Evolutionary conservation across 2,888 invertebrate genomes (phyloP).

Genomic region (Ophion ventricosus): DNA sequence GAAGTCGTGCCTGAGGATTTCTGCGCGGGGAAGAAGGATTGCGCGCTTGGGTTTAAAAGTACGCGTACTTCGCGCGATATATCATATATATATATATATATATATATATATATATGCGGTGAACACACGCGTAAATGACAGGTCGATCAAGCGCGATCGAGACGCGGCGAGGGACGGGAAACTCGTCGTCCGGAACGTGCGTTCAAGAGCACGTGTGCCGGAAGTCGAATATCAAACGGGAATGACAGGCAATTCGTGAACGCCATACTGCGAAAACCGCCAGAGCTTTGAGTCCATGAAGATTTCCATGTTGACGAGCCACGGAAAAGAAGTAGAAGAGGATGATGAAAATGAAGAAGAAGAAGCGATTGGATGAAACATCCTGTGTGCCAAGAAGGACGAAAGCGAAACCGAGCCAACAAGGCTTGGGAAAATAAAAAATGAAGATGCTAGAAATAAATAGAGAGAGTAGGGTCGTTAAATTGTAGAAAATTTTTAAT

Average conservation of each 20-base stretch:
- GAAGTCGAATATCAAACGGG: conserved; percentile 61
- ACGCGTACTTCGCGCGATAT: not conserved
- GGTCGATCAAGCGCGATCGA: conserved; percentile 66
- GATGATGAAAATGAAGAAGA: too few relatives aligned
- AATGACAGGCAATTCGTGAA: conserved; percentile 62
- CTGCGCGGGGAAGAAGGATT: conserved; percentile 9
- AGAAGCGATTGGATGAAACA: too few relatives aligned
- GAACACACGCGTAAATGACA: conserved; percentile 53
- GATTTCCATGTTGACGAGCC: not conserved
- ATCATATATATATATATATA: conserved; percentile 22
- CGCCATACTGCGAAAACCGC: conserved; percentile 16
- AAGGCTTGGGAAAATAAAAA: not conserved
- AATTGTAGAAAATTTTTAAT: too few relatives aligned
- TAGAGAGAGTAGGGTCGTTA: too few relatives aligned
- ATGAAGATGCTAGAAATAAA: too few relatives aligned
- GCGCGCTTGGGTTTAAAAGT: conserved; percentile 18
- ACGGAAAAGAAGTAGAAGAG: not conserved
- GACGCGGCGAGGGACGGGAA: conserved; percentile 29
- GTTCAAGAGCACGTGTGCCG: conserved; percentile 62
- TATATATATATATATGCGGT: conserved; percentile 7
- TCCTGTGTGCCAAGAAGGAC: too few relatives aligned
- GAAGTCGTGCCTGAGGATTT: not conserved
- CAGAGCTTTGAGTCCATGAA: not conserved
- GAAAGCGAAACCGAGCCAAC: too few relatives aligned
- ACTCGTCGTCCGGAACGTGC: conserved; percentile 37